Evolutionary conservation across 2,888 invertebrate genomes (phyloP).

Genomic region (Chelonus formosanus): DNA sequence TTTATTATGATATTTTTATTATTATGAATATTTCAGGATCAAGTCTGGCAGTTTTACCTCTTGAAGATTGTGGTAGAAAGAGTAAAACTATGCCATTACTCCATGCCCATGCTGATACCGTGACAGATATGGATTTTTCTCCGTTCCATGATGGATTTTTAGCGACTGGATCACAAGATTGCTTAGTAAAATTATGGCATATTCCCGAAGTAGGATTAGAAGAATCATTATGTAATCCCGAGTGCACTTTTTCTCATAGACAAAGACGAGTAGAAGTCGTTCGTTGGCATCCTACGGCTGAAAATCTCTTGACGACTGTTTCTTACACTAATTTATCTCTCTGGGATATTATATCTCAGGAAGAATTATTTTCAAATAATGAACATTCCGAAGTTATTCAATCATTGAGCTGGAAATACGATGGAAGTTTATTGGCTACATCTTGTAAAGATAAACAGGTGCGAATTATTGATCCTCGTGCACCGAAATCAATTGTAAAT

Average conservation of each 20-base stretch:
- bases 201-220: slow-evolving; percentile 84
- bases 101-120: slow-evolving; percentile 88
- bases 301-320: slow-evolving; percentile 87
- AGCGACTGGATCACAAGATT: slow-evolving; percentile 90
- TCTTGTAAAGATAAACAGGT: slow-evolving; percentile 93
- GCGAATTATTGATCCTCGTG: slow-evolving; percentile 84
- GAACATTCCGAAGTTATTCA: slow-evolving; percentile 89
- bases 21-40: slow-evolving; percentile 70
- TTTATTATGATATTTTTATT: neutral
- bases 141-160: slow-evolving; percentile 94
- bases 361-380: slow-evolving; percentile 79
- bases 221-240: slow-evolving; percentile 79
- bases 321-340: slow-evolving; percentile 83
- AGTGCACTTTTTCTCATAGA: slow-evolving; percentile 83
- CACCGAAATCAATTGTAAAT: slow-evolving; percentile 65
- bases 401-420: slow-evolving; percentile 88
- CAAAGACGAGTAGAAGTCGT: slow-evolving; percentile 89
- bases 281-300: slow-evolving; percentile 90
- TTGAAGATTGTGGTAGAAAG: slow-evolving; percentile 89
- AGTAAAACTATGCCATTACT: slow-evolving; percentile 87
- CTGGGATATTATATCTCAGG: slow-evolving; percentile 86
- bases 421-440: slow-evolving; percentile 83
- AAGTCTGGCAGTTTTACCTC: slow-evolving; percentile 86
- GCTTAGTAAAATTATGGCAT: slow-evolving; percentile 88
- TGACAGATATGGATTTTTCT: slow-evolving; percentile 94